A percentile compares a stretch with the other conserved stretches of the same genome.
phyloP scores from a whole-genome alignment of 1,140 invertebrate genomes.

The Lutraria rhynchaena region DNA sequence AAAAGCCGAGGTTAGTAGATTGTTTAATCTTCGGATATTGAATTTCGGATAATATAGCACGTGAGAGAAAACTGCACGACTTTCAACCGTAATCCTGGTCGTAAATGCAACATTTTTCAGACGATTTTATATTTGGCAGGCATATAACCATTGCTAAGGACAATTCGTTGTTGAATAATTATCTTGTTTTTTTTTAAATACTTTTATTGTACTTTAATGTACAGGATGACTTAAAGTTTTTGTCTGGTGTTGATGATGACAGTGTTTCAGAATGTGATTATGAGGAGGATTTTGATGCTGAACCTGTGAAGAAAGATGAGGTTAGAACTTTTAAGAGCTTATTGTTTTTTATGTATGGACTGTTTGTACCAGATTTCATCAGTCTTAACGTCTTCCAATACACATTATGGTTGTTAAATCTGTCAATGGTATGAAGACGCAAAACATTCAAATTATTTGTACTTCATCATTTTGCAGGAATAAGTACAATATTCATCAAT shows the following conservation, averaged over 20 bases:
- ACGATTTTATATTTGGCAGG: neutral
- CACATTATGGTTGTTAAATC: too few species aligned
- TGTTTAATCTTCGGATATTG: too few species aligned
- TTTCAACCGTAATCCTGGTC: neutral
- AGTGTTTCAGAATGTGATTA: conserved; percentile 70
- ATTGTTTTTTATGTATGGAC: too few species aligned
- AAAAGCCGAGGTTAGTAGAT: too few species aligned
- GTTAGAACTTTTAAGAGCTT: conserved; percentile 54
- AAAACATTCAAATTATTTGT: too few species aligned
- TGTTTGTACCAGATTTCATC: too few species aligned
- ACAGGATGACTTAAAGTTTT: conserved; percentile 67
- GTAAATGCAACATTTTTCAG: neutral
- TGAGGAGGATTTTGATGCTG: conserved; percentile 64
- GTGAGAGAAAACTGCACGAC: neutral
- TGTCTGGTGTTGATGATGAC: conserved; percentile 67
- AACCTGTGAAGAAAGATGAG: conserved; percentile 75
- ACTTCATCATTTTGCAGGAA: too few species aligned
- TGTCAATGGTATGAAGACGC: too few species aligned
- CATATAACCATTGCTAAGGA: neutral
- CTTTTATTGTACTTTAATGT: neutral
- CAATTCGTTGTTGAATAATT: neutral
- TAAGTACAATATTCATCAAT: too few species aligned
- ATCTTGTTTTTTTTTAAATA: neutral
- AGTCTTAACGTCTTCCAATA: too few species aligned
- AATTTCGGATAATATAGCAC: neutral